These are phyloP conservation scores for Aegotheles bennettii DNA, from an alignment of 2,113 vertebrate species.

Conservation along the genomic window DNA sequence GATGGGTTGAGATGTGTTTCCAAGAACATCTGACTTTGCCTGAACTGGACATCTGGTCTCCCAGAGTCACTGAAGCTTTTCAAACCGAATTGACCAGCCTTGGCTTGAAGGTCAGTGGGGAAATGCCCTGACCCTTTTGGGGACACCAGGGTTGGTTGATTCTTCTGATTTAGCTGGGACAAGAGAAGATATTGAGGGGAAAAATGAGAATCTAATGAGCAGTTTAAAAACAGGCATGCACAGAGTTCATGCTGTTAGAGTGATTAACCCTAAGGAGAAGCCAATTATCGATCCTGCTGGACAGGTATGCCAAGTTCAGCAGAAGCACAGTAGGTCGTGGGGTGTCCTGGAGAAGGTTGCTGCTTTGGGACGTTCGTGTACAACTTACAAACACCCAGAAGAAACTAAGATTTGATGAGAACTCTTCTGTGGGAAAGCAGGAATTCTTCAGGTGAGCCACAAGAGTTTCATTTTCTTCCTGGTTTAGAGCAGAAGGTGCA, in stretches of 20 bases:
- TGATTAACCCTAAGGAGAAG: conserved; percentile 8
- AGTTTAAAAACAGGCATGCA: background rate
- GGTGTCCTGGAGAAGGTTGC: background rate
- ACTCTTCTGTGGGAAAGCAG: background rate
- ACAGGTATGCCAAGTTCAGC: too few relatives aligned
- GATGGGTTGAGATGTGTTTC: background rate
- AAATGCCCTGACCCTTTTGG: background rate
- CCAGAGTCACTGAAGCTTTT: background rate
- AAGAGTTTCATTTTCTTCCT: background rate
- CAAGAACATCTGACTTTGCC: background rate
- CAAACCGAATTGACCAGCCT: background rate
- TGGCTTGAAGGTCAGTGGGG: background rate
- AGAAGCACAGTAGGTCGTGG: background rate
- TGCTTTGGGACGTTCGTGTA: rapidly evolving
- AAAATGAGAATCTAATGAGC: background rate
- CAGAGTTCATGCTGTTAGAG: conserved; percentile 28
- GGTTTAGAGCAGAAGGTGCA: background rate
- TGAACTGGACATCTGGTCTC: background rate
- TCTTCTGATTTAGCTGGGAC: background rate
- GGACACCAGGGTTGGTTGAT: background rate
- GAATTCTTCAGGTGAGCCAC: background rate
- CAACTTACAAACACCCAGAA: background rate
- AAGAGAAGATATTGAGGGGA: background rate
- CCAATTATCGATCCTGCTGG: background rate
- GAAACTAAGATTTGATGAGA: background rate